Conservation (phyloP, 2,888 invertebrate species). For the Leptura quadrifasciata region DNA sequence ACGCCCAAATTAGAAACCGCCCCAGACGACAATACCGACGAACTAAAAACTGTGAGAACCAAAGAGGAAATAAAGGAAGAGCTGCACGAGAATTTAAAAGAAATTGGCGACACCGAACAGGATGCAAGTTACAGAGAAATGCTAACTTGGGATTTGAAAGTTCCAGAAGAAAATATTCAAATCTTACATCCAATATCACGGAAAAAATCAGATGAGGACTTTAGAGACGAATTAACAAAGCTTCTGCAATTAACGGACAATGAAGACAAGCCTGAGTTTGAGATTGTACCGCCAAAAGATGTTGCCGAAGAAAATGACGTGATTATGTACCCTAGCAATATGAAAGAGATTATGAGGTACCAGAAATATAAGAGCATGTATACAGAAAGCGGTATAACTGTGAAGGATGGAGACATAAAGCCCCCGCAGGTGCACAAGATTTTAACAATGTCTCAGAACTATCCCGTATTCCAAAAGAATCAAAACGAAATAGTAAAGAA, state of each 20-base stretch:
- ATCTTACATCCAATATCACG: conserved; percentile 61
- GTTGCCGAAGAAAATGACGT: conserved; percentile 59
- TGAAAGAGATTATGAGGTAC: conserved; percentile 23
- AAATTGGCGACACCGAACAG: conserved; percentile 45
- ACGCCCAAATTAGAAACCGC: conserved; percentile 38
- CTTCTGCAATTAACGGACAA: conserved; percentile 50
- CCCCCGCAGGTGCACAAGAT: conserved; percentile 56
- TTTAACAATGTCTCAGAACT: conserved; percentile 59
- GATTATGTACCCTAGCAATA: conserved; percentile 55
- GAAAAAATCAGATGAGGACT: conserved; percentile 35
- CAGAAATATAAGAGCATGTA: conserved; percentile 55
- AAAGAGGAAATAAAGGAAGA: conserved; percentile 54
- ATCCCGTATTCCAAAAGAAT: conserved; percentile 56
- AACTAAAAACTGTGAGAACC: conserved; percentile 47
- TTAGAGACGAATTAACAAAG: conserved; percentile 54
- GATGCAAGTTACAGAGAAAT: conserved; percentile 65
- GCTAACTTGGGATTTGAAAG: conserved; percentile 66
- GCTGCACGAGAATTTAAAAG: conserved; percentile 32
- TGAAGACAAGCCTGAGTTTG: conserved; percentile 53
- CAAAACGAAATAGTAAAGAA: conserved; percentile 48
- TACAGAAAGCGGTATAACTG: conserved; percentile 46
- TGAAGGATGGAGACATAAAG: conserved; percentile 45
- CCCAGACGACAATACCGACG: conserved; percentile 39
- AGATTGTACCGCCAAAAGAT: conserved; percentile 57
- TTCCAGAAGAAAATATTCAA: conserved; percentile 58